Evolutionary conservation across 1,140 invertebrate species (phyloP), one percentile per base, ranked within the genome.

Genomic region (Camponotus pennsylvanicus): DNA sequence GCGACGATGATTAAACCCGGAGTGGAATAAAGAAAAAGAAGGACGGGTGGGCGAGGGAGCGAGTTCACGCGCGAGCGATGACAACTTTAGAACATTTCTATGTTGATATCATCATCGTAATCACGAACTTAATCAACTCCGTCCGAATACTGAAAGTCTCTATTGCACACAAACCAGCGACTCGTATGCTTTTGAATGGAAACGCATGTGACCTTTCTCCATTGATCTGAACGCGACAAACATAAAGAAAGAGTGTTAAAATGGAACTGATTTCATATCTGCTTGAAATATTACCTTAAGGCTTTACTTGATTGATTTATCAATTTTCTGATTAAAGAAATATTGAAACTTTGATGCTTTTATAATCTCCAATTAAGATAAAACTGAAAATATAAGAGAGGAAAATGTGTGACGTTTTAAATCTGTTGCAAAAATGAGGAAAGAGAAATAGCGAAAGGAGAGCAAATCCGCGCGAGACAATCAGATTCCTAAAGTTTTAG

Each of bases 61-160:
- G 85, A 92, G 80, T 91, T 91, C 77, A 80, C 66, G 84, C 84
- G 84, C 69, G 83, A 78, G 75, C 71, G 85, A 89, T 91, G 88
- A 89, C 87, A 91, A 86, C 86, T 69, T 73, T 82, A 88, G 87
- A n/a, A 21, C n/a, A 49, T 69, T 91, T 70, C 61, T 61, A 80
- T 91, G 83, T 80, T 87, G 67, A 78, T 85, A 89, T 79, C 87
- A 78, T 92, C 75, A 86, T 80, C 78, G 89, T 78, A 77, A 52
- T 76, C 83, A 82, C 63, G 78, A 89, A 83, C 85, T 92, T 92
- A 92, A 92, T 92, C 91, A 92, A 92, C 64, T 86, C 79, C 42
- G 45, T 73, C 75, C 55, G 82, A 63, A 90, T 89, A 86, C 67
- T 76, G 86, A 92, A 90, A 92, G 78, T 92, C 83, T 52, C 69